These are phyloP conservation scores for Neoitamus cyanurus DNA, from an alignment of 2,888 invertebrate genomes.

Conservation along the genomic window DNA sequence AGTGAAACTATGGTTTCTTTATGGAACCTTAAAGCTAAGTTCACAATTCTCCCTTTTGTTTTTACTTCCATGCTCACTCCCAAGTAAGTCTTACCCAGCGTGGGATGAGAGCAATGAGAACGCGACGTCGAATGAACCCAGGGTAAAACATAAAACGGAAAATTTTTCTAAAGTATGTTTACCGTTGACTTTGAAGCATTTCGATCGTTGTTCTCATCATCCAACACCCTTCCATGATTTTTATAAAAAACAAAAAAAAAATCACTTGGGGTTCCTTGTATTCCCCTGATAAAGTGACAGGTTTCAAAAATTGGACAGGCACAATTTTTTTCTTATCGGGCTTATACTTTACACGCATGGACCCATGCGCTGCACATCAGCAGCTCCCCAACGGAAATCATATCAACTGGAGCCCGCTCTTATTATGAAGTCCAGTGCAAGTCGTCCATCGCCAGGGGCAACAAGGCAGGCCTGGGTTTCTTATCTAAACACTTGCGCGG, in stretches of 20 bases:
- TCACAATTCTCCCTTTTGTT: too few relatives aligned
- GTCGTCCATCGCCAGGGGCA: background rate
- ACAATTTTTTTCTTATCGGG: background rate
- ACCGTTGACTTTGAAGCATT: too few relatives aligned
- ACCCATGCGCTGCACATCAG: background rate
- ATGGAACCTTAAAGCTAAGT: too few relatives aligned
- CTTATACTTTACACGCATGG: background rate
- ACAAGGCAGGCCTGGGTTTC: background rate
- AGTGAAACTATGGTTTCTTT: too few relatives aligned
- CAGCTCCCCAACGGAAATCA: background rate
- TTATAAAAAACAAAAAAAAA: background rate
- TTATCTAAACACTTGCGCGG: conserved; percentile 13
- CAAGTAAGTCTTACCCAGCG: too few relatives aligned
- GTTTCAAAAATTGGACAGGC: background rate
- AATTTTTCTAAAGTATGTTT: too few relatives aligned
- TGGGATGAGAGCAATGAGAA: too few relatives aligned
- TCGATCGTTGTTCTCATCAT: background rate
- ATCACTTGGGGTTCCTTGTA: background rate
- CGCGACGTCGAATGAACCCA: too few relatives aligned
- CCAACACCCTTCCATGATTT: background rate
- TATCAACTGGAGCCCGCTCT: background rate
- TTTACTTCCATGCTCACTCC: too few relatives aligned
- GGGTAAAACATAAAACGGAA: too few relatives aligned
- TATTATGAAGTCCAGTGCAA: background rate
- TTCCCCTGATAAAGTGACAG: background rate